These are phyloP conservation scores for Oasisia sp. DNA, from an alignment of 2,888 invertebrate genomes.

Conservation along the genomic window DNA sequence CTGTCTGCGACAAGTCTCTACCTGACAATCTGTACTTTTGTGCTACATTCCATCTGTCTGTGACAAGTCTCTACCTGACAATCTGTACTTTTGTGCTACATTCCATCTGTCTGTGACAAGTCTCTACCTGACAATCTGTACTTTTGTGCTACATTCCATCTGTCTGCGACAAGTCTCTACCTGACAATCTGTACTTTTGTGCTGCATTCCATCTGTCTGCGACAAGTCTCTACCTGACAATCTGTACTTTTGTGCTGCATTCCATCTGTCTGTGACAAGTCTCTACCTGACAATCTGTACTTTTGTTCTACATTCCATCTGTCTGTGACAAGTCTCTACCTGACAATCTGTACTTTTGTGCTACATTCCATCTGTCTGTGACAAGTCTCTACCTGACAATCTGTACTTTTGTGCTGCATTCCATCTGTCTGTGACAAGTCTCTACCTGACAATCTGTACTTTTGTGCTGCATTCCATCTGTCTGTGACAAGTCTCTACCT, in stretches of 20 bases:
- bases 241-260: neutral
- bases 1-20: neutral
- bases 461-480: neutral
- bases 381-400: neutral
- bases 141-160: slow-evolving; percentile 89
- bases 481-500: neutral
- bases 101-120: neutral
- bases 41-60: neutral
- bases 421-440: neutral
- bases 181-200: neutral
- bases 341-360: neutral
- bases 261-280: neutral
- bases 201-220: neutral
- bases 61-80: neutral
- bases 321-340: neutral
- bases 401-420: neutral
- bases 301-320: neutral
- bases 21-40: neutral
- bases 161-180: slow-evolving; percentile 77
- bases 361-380: neutral
- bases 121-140: slow-evolving; percentile 74
- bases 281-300: neutral
- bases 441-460: neutral
- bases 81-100: neutral
- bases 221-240: neutral